Conservation (phyloP, 1,140 invertebrate genomes). For the Phenacoccus solenopsis region DNA sequence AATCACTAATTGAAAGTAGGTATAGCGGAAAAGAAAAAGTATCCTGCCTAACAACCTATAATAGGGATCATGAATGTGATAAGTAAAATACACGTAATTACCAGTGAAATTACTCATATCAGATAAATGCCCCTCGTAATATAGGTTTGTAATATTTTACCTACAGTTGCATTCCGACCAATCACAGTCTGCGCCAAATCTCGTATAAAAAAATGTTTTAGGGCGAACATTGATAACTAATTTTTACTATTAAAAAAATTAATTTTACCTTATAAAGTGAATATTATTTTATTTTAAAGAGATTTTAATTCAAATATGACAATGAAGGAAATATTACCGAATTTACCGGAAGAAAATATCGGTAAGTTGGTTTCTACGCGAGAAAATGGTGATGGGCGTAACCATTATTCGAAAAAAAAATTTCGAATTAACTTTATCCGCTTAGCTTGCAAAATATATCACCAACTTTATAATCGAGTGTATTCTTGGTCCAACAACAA, state of each 20-base stretch:
- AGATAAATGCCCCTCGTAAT: too few species aligned
- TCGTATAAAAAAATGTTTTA: neutral
- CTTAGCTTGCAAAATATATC: too few species aligned
- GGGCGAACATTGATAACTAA: neutral
- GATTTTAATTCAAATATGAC: slow-evolving; percentile 20
- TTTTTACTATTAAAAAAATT: neutral
- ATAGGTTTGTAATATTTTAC: neutral
- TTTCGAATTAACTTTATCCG: too few species aligned
- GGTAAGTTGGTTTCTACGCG: slow-evolving; percentile 41
- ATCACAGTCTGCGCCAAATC: neutral
- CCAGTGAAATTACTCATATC: neutral
- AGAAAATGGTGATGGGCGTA: slow-evolving; percentile 22
- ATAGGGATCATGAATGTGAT: too few species aligned
- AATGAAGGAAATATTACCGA: slow-evolving; percentile 49
- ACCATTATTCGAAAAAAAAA: slow-evolving; percentile 12
- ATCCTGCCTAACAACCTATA: too few species aligned
- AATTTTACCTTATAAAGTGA: neutral
- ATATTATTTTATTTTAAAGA: slow-evolving; percentile 11
- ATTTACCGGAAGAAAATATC: slow-evolving; percentile 65
- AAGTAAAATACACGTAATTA: neutral
- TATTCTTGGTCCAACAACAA: too few species aligned
- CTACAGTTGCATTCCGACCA: neutral
- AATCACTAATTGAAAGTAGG: too few species aligned
- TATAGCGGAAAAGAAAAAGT: too few species aligned
- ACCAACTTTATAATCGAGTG: too few species aligned